These are phyloP conservation scores for Holothuria leucospilota DNA, from an alignment of 53 echinoderm and acorn worm genomes.

Conservation along the genomic window DNA sequence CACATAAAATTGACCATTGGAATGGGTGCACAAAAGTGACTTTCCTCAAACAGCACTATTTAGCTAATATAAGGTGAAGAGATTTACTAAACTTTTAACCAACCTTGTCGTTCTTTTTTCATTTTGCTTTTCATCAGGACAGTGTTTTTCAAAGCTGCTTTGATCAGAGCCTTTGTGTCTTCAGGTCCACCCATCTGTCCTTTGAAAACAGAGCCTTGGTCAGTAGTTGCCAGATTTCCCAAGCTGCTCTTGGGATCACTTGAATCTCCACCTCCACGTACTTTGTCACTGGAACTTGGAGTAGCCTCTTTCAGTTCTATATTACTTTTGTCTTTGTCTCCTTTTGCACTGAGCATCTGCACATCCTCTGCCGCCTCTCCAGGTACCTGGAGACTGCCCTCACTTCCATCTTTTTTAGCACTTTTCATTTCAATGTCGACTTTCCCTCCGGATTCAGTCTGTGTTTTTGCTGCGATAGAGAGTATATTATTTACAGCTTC, in stretches of 20 bases:
- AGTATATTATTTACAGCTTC: conserved; percentile 56
- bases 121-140: conserved; percentile 88
- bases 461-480: conserved; percentile 17
- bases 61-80: too few species aligned
- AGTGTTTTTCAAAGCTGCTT: conserved; percentile 90
- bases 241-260: background rate
- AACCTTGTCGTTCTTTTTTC: conserved; percentile 76
- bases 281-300: background rate
- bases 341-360: conserved; percentile 87
- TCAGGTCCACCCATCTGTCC: conserved; percentile 37
- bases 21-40: too few species aligned
- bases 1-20: too few species aligned
- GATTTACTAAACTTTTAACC: background rate
- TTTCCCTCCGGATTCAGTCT: conserved; percentile 16
- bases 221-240: background rate
- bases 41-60: too few species aligned
- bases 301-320: conserved; percentile 4
- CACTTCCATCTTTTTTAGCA: conserved; percentile 45
- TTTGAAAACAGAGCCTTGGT: conserved; percentile 27
- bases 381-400: conserved; percentile 7
- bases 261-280: background rate
- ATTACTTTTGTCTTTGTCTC: conserved; percentile 44
- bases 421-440: conserved; percentile 68
- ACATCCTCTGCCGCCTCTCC: conserved; percentile 49
- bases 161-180: conserved; percentile 93